A percentile compares a stretch with the other conserved stretches of the same genome.
These are phyloP conservation scores for Diprion similis DNA, from an alignment of 1,140 invertebrate species.

Conservation along the genomic window DNA sequence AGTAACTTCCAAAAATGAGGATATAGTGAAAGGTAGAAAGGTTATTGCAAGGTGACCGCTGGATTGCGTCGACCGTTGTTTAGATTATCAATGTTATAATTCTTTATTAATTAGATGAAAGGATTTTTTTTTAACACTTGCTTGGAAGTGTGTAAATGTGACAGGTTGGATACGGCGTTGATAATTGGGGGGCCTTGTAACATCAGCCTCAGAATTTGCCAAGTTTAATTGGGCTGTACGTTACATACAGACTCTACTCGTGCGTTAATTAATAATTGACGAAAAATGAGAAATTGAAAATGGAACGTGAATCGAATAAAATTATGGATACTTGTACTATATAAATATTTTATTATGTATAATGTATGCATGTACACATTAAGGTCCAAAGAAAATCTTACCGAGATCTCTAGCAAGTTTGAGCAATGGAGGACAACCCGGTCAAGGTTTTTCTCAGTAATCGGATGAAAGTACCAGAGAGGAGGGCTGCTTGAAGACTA, in stretches of 20 bases:
- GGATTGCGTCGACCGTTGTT: too few species aligned
- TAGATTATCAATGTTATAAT: too few species aligned
- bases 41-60: too few species aligned
- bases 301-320: too few species aligned
- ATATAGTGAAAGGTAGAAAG: too few species aligned
- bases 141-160: too few species aligned
- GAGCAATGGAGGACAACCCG: neutral
- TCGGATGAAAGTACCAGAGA: slow-evolving; percentile 3
- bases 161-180: too few species aligned
- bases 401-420: slow-evolving; percentile 12
- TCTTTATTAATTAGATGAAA: too few species aligned
- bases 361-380: slow-evolving; percentile 11
- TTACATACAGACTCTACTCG: neutral
- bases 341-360: neutral
- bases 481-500: neutral
- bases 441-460: slow-evolving; percentile 9
- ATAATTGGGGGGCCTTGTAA: neutral
- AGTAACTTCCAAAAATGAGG: too few species aligned
- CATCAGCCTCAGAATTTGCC: neutral
- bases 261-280: neutral
- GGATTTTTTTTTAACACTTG: too few species aligned
- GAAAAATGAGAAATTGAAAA: too few species aligned
- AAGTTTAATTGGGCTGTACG: neutral
- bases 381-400: too few species aligned
- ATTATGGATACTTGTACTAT: neutral